Base-by-base conservation (phyloP, 2,888 invertebrate genomes). In the Eilema caniola region DNA sequence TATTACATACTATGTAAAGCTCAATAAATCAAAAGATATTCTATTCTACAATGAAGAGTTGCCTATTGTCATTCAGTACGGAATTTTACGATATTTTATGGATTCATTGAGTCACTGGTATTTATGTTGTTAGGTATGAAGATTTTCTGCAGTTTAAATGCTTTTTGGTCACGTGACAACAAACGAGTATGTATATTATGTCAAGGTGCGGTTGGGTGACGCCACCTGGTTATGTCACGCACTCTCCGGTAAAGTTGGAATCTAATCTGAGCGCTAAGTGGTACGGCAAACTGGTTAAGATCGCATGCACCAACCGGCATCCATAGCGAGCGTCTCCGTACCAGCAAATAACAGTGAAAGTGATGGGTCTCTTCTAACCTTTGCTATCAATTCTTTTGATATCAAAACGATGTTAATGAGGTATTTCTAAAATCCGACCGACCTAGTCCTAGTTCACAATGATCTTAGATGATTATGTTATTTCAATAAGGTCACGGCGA, bases 181-280 rank as follows among this genome's bases (percentile, higher is more conserved):
- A 65, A 57, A 73, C 76, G 66, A 73, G 75, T 83, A 75, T 75
- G 70, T 85, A 82, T 88, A 89, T 88, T 86, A 88, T 92, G 93
- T 92, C 93, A 93, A 94, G 94, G 94, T 90, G 89, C 85, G 87
- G 85, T 85, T 81, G 73, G 84, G 85, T 93, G 93, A 94, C 93
- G 93, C 88, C 93, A 93, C 78, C 75, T 74, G 84, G 85, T 93
- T 93, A 93, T 93, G 92, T 94, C 93, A 94, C 93, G 92, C 87
- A 89, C 87, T 88, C 86, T 89, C 86, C 85, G 86, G 80, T 83
- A 85, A 80, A 82, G 85, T 84, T 86, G 82, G 86, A 81, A 78
- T 88, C 86, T 86, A 89, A 90, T 88, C 88, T 91, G 89, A 84
- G 78, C 90, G 92, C 85, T 93, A 94, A 95, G 88, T 90, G 85